Evolutionary conservation across 2,113 vertebrate genomes (phyloP).

Genomic region (Spheniscus mendiculus): DNA sequence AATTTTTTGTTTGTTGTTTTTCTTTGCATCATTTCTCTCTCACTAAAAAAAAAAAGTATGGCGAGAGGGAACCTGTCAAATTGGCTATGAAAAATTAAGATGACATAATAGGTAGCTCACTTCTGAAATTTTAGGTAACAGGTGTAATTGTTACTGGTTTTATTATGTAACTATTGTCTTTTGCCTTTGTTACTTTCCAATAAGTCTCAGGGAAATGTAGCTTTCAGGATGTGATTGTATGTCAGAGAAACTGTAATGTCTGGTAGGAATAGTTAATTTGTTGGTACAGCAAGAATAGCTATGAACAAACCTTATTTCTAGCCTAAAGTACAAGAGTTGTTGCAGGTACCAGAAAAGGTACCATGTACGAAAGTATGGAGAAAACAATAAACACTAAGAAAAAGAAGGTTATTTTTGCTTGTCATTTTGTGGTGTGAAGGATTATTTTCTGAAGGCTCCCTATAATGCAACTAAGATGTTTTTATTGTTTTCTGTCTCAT

Average conservation of each 20-base stretch:
- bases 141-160: not conserved
- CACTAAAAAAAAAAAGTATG: not conserved
- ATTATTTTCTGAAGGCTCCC: not conserved
- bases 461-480: not conserved
- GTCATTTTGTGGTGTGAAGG: not conserved
- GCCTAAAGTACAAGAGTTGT: not conserved
- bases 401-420: not conserved
- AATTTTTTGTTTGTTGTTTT: not conserved
- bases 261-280: not conserved
- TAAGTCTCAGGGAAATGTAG: not conserved
- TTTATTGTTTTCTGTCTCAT: not conserved
- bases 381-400: not conserved
- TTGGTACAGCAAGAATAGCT: not conserved
- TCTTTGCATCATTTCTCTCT: not conserved
- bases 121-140: not conserved
- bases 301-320: not conserved
- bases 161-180: not conserved
- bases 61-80: not conserved
- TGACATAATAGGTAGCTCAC: not conserved
- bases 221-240: not conserved
- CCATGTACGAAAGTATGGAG: fast-evolving
- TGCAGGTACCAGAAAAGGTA: not conserved
- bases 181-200: not conserved
- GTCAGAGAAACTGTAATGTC: not conserved
- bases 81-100: not conserved